phyloP scores from a whole-genome alignment of 2,797 vertebrate species.

The Cichlasoma orientale region DNA sequence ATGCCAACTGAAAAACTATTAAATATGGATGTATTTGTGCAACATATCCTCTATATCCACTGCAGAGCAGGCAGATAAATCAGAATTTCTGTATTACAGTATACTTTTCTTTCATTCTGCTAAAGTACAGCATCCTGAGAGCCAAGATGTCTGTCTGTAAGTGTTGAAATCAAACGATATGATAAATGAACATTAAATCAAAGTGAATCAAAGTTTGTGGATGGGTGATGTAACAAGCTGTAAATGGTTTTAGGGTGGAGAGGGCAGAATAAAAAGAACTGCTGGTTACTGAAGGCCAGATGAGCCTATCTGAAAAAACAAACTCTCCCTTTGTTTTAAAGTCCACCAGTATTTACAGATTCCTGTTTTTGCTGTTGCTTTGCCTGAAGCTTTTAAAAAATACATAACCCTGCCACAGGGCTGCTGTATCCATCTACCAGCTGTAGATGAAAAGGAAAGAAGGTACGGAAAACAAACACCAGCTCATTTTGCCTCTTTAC shows the following conservation, averaged over 20 bases:
- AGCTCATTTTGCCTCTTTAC: conserved; percentile 33
- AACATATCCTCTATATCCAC: background rate
- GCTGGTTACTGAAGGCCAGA: conserved; percentile 10
- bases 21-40: background rate
- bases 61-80: background rate
- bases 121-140: background rate
- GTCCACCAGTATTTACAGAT: background rate
- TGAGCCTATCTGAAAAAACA: background rate
- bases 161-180: conserved; percentile 17
- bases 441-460: conserved; percentile 3
- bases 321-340: conserved; percentile 4
- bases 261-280: conserved; percentile 23
- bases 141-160: background rate
- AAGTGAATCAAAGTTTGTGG: conserved; percentile 37
- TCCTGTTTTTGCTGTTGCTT: background rate
- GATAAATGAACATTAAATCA: conserved; percentile 34
- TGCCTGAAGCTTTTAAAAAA: background rate
- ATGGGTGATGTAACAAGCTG: conserved; percentile 62
- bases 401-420: background rate
- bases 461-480: conserved; percentile 19
- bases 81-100: background rate
- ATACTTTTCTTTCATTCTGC: background rate
- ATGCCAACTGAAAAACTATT: background rate
- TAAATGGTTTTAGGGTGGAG: conserved; percentile 40
- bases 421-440: conserved; percentile 9